Evolutionary conservation across 1,140 invertebrate genomes (phyloP), one percentile per base, ranked within the genome.

Genomic region (Lepidostoma basale): DNA sequence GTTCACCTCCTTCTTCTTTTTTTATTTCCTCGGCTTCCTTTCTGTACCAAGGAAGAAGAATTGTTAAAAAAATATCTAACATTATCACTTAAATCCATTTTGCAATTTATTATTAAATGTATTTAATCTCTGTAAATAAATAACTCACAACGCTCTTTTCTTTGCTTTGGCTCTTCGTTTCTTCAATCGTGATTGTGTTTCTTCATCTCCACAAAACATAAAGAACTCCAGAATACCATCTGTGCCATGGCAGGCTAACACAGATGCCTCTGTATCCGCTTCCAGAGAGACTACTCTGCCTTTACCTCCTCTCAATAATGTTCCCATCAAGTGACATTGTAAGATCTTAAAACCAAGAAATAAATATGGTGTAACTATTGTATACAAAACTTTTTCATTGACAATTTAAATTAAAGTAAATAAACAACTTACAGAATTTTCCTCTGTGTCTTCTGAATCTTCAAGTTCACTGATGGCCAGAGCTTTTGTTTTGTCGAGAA

Each of bases 211-310:
- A 72, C 90, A 87, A 68, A 99, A 88, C 47, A 88, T 82, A 78
- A 96, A 98, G 28, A 96, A 77, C 81, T 98, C 97, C 9, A 98
- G 79, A 8, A 85, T 80, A 67, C 88, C 87, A 74, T 96, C 92
- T 22, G 85, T 90, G 3, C 95, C 94, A 79, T 96, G 90, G 80
- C 93, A 96, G 6, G 87, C 88, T 0, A 98, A 74, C 14, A 96
- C 75, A 73, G 84, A 85, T 68, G 89, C 85, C 45, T 87, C 86
- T 5, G 78, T 76, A 78, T 95, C 92, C 30, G 85, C 81, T 10
- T 81, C 78, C 66, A 94, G 79, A 3, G 87, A 88, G 1, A 89
- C 83, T 3, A 93, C 87, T 73, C 93, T 83, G 6, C 94, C 93
- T 73, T 85, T 86, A 0, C 91, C 89, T 60, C 87, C 85, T 67